These are phyloP conservation scores for Arvicola amphibius DNA, from an alignment of 2,797 vertebrate genomes.

Conservation along the genomic window DNA sequence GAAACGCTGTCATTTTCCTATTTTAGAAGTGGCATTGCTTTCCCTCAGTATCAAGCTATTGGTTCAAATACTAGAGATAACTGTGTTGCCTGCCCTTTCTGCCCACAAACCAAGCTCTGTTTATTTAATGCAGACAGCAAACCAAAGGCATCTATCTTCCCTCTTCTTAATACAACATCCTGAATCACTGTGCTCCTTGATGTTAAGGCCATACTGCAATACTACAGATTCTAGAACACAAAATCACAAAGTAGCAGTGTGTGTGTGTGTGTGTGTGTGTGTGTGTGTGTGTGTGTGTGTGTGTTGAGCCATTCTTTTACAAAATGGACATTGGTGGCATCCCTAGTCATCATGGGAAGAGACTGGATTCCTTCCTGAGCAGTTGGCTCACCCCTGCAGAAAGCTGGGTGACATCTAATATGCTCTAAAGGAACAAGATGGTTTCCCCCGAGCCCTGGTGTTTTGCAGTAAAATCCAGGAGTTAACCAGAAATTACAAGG, in stretches of 20 bases:
- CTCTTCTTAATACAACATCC: neutral
- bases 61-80: neutral
- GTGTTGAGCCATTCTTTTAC: neutral
- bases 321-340: neutral
- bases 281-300: neutral
- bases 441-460: constrained; percentile 49
- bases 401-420: constrained; percentile 14
- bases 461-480: neutral
- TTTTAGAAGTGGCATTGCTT: neutral
- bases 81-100: accelerated
- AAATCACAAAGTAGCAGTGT: accelerated
- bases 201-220: neutral
- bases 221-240: accelerated
- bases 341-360: neutral
- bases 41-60: neutral
- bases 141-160: neutral
- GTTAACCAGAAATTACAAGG: constrained; percentile 44
- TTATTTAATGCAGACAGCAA: accelerated
- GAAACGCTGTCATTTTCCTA: neutral
- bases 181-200: neutral
- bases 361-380: neutral
- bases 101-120: too few species aligned
- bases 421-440: neutral
- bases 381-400: neutral
- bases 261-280: neutral